Evolutionary conservation across 2,797 vertebrate species (phyloP).

Genomic region (Vespertilio murinus): DNA sequence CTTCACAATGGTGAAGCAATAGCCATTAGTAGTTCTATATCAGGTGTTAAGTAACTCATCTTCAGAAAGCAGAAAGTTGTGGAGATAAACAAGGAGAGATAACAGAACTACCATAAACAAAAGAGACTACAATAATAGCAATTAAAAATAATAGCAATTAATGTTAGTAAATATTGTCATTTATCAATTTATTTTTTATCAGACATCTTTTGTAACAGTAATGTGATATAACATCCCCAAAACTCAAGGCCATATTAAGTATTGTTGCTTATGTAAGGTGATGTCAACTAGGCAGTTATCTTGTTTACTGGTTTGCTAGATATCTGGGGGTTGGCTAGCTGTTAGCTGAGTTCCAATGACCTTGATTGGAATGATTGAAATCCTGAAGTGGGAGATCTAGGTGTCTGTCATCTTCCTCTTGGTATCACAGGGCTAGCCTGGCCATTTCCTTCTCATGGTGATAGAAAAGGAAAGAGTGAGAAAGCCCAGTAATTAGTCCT

Average conservation of each 20-base stretch:
- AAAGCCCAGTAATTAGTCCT: background rate
- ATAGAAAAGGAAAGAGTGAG: background rate
- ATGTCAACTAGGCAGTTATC: background rate
- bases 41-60: background rate
- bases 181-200: background rate
- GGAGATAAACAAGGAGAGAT: background rate
- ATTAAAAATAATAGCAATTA: background rate
- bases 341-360: background rate
- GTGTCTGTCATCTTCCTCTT: background rate
- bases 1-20: background rate
- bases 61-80: background rate
- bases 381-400: background rate
- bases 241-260: background rate
- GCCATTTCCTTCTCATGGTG: background rate
- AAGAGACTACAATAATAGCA: background rate
- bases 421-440: background rate
- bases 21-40: background rate
- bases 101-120: background rate
- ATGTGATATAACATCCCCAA: background rate
- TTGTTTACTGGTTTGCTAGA: background rate
- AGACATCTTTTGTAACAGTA: background rate
- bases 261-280: background rate
- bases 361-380: background rate
- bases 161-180: background rate
- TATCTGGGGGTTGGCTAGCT: background rate